A percentile compares a stretch with the other conserved stretches of the same genome.
Conservation (phyloP, 2,113 vertebrate species). For the Oncorhynchus mykiss region DNA sequence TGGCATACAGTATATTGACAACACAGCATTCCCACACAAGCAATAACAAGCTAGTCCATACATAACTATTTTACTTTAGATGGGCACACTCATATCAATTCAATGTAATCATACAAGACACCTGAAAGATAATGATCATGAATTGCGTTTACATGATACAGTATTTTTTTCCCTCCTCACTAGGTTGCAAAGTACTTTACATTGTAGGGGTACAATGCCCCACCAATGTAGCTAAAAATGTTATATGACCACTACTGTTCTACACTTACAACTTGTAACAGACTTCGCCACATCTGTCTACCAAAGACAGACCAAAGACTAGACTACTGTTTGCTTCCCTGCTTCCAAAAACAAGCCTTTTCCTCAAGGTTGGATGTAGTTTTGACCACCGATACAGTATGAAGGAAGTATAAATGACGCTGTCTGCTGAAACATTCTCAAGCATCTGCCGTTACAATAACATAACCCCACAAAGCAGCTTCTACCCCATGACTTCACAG, state of each 20-base stretch:
- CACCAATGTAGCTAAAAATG: too few relatives aligned
- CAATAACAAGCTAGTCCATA: too few relatives aligned
- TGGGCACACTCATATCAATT: too few relatives aligned
- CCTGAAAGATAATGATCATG: neutral
- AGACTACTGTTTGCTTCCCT: neutral
- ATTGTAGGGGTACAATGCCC: too few relatives aligned
- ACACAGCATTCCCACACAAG: too few relatives aligned
- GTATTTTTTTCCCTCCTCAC: neutral
- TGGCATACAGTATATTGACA: too few relatives aligned
- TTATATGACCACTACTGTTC: neutral
- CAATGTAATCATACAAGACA: too few relatives aligned
- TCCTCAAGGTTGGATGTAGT: neutral
- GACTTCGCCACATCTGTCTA: conserved; percentile 1
- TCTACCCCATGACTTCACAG: conserved; percentile 15
- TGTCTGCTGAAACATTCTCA: neutral
- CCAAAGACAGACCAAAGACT: conserved; percentile 8
- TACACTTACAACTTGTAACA: neutral
- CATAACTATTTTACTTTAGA: too few relatives aligned
- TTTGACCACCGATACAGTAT: neutral
- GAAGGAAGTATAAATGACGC: conserved; percentile 5
- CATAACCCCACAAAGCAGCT: neutral
- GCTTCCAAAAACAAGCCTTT: neutral
- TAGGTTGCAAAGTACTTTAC: too few relatives aligned
- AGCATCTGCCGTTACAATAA: conserved; percentile 15
- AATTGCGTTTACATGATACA: too few relatives aligned